Evolutionary conservation across 1,140 invertebrate species (phyloP).

Genomic region (Hestina assimilis): DNA sequence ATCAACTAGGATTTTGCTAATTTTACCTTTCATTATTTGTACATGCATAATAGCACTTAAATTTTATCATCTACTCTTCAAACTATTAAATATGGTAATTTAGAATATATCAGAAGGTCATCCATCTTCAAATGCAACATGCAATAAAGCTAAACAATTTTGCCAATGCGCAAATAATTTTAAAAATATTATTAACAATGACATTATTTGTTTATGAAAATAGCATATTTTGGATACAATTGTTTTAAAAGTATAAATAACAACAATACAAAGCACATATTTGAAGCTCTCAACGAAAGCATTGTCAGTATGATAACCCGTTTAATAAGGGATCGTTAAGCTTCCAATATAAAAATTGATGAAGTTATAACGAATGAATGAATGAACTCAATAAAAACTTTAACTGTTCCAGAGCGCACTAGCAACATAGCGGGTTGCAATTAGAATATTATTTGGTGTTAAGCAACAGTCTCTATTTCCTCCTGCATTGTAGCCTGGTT

Average conservation of each 20-base stretch:
- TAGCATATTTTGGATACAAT: no score
- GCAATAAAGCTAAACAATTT: constrained; percentile 6
- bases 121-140: constrained; percentile 14
- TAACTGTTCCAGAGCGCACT: constrained; percentile 15
- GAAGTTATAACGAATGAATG: background rate
- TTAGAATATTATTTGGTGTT: constrained; percentile 31
- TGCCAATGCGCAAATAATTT: constrained; percentile 23
- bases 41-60: constrained; percentile 69
- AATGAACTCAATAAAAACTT: background rate
- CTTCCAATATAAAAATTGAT: background rate
- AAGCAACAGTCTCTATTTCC: constrained; percentile 73
- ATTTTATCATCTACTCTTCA: constrained; percentile 51
- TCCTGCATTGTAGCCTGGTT: constrained; percentile 53
- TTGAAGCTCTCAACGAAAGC: background rate
- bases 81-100: constrained; percentile 63
- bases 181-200: background rate
- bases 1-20: constrained; percentile 65
- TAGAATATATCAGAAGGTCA: constrained; percentile 49
- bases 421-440: constrained; percentile 11
- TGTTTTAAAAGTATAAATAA: background rate
- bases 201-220: background rate
- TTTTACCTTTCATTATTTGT: constrained; percentile 68
- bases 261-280: background rate
- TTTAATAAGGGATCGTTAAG: background rate
- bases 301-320: background rate